phyloP scores from a whole-genome alignment of 2,797 vertebrate species.

The Hoplostethus atlanticus region DNA sequence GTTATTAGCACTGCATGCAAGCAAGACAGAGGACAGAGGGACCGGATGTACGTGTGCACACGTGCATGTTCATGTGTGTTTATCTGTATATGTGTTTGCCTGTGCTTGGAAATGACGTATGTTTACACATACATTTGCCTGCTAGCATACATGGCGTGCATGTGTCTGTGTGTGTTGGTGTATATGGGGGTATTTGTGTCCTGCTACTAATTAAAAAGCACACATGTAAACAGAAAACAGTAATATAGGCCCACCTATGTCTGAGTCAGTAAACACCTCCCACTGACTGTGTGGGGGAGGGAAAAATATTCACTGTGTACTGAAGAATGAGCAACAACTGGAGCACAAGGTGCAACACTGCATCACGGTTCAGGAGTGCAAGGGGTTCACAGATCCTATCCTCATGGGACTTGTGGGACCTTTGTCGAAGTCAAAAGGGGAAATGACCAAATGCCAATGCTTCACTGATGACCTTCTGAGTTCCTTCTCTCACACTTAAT shows the following conservation, averaged over 20 bases:
- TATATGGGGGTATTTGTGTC: conserved; percentile 14
- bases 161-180: background rate
- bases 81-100: background rate
- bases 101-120: background rate
- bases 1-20: conserved; percentile 12
- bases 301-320: conserved; percentile 54
- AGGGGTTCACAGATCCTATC: conserved; percentile 16
- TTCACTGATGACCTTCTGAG: conserved; percentile 27
- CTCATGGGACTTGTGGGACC: conserved; percentile 20
- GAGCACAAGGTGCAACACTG: conserved; percentile 11
- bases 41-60: background rate
- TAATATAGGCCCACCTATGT: conserved; percentile 59
- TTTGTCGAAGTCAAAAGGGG: conserved; percentile 29
- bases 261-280: conserved; percentile 61
- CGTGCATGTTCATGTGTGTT: background rate
- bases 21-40: background rate
- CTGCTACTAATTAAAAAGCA: conserved; percentile 35
- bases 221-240: conserved; percentile 41
- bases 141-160: background rate
- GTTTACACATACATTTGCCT: background rate
- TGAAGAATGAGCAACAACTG: background rate
- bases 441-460: background rate
- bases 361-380: conserved; percentile 28
- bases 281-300: conserved; percentile 63
- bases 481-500: background rate